Conservation (phyloP, 2,888 invertebrate genomes). For the Empis stercorea region DNA sequence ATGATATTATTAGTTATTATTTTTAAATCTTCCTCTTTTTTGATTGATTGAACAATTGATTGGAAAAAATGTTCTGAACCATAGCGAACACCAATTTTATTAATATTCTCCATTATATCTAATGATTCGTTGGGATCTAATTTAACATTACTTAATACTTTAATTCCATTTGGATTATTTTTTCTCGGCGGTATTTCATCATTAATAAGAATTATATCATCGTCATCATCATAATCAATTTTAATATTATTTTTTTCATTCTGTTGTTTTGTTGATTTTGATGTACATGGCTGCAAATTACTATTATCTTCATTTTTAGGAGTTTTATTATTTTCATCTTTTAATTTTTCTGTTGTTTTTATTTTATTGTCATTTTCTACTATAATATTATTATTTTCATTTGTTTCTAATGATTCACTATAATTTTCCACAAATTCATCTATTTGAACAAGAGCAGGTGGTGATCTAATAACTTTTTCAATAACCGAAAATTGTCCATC, state of each 20-base stretch:
- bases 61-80: constrained; percentile 3
- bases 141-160: constrained; percentile 35
- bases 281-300: constrained; percentile 6
- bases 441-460: constrained; percentile 33
- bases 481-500: constrained; percentile 36
- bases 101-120: constrained; percentile 32
- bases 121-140: constrained; percentile 34
- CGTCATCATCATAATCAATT: constrained; percentile 14
- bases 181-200: constrained; percentile 1
- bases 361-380: constrained; percentile 7
- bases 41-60: constrained; percentile 6
- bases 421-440: constrained; percentile 26
- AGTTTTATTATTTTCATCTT: constrained; percentile 15
- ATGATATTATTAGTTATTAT: not conserved
- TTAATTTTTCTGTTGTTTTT: constrained; percentile 8
- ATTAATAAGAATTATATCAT: not conserved
- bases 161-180: constrained; percentile 21
- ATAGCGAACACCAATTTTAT: not conserved
- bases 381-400: constrained; percentile 1
- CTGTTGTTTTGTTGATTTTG: not conserved
- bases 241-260: constrained; percentile 9
- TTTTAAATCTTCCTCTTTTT: constrained; percentile 1
- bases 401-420: constrained; percentile 19
- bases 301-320: constrained; percentile 6
- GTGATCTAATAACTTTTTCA: constrained; percentile 34